Evolutionary conservation across 2,888 invertebrate genomes (phyloP).

Genomic region (Cataglyphis albicans): DNA sequence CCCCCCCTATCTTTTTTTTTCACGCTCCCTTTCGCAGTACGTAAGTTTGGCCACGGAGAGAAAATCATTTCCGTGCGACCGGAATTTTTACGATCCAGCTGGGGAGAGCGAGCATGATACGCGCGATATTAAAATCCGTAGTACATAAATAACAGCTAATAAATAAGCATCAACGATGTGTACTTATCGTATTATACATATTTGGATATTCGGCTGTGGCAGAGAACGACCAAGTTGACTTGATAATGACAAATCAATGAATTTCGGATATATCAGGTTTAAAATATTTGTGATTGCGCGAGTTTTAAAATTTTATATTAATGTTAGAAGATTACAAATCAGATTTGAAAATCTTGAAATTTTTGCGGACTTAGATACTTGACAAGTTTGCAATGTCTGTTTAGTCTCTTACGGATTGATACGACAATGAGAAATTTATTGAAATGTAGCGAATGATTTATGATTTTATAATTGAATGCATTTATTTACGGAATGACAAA

Average conservation of each 20-base stretch:
- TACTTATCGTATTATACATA: constrained; percentile 20
- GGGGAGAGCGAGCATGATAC: constrained; percentile 21
- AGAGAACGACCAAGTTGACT: constrained; percentile 6
- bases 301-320: background rate
- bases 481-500: background rate
- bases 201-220: background rate
- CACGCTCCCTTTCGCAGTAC: constrained; percentile 26
- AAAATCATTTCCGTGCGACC: constrained; percentile 40
- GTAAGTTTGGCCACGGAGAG: constrained; percentile 34
- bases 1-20: background rate
- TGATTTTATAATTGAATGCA: background rate
- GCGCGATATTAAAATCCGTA: constrained; percentile 38
- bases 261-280: background rate
- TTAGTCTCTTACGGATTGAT: background rate
- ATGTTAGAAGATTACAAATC: constrained; percentile 6
- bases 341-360: background rate
- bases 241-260: background rate
- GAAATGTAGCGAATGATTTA: constrained; percentile 2
- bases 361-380: background rate
- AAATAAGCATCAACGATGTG: constrained; percentile 44
- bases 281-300: background rate
- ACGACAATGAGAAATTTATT: background rate
- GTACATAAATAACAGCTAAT: constrained; percentile 50
- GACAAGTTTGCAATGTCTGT: background rate
- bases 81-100: constrained; percentile 50